Percentiles rank a stretch among this genome's conserved stretches.
Evolutionary conservation across 2,797 vertebrate species (phyloP).

Genomic region (Hydrolagus colliei): DNA sequence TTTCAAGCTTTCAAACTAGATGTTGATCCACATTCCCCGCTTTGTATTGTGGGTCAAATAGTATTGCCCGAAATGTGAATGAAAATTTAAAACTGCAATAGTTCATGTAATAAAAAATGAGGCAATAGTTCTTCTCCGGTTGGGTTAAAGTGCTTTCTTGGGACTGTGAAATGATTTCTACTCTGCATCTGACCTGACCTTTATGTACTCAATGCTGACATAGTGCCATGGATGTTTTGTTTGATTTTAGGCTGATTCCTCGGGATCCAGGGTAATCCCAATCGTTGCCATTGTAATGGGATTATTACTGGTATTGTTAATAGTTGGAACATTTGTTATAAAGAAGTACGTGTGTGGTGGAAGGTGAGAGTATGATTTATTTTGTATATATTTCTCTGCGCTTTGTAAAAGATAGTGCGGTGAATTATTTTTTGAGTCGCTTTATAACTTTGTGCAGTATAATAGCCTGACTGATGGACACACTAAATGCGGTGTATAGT

Average conservation of each 20-base stretch:
- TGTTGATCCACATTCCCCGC: too few species aligned
- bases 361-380: constrained; percentile 58
- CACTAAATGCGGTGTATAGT: too few species aligned
- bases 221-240: background rate
- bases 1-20: too few species aligned
- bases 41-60: too few species aligned
- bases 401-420: background rate
- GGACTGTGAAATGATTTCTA: background rate
- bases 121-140: background rate
- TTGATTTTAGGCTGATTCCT: constrained; percentile 41
- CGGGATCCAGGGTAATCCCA: constrained; percentile 57
- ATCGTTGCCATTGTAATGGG: constrained; percentile 66
- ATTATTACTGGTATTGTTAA: constrained; percentile 60
- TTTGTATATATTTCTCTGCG: background rate
- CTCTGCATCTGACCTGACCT: background rate
- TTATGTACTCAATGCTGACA: background rate
- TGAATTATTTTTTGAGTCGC: background rate
- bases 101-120: too few species aligned
- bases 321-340: constrained; percentile 67
- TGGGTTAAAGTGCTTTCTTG: background rate
- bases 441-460: too few species aligned
- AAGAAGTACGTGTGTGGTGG: constrained; percentile 92
- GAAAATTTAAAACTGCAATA: too few species aligned
- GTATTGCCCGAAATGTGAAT: too few species aligned
- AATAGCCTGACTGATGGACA: too few species aligned